phyloP scores from a whole-genome alignment of 2,113 vertebrate species.

The Indri indri region DNA sequence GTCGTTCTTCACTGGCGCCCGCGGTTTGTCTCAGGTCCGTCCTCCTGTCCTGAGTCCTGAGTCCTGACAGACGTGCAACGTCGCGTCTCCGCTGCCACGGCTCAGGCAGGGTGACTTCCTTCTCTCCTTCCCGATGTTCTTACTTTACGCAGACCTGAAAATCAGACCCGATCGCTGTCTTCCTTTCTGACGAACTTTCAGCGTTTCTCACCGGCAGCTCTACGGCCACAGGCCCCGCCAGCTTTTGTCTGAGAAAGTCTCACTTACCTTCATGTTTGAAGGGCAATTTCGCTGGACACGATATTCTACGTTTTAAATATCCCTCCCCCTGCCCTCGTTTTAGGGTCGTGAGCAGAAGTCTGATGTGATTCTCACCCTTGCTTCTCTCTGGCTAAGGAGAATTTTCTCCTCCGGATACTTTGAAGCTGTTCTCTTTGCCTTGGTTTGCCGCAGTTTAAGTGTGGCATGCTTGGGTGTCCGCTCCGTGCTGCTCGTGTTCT shows the following conservation, averaged over 20 bases:
- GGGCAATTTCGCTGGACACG: not conserved
- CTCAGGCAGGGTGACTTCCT: too few relatives aligned
- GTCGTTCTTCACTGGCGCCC: not conserved
- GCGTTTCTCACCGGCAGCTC: not conserved
- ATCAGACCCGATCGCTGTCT: not conserved
- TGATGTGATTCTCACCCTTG: not conserved
- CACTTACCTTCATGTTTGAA: not conserved
- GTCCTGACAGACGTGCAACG: not conserved
- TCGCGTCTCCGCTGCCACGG: accelerated
- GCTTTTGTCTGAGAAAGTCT: not conserved
- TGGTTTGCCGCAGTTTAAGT: too few relatives aligned
- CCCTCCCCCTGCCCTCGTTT: too few relatives aligned
- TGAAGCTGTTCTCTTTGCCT: too few relatives aligned
- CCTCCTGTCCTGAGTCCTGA: not conserved
- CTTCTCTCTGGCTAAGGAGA: too few relatives aligned
- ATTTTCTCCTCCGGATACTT: too few relatives aligned
- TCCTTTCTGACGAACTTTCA: not conserved
- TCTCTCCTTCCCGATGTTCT: not conserved
- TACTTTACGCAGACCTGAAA: accelerated
- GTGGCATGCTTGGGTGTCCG: too few relatives aligned
- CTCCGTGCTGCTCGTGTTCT: too few relatives aligned
- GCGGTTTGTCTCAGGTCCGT: too few relatives aligned
- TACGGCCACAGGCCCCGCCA: not conserved
- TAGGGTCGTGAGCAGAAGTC: too few relatives aligned
- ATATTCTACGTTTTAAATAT: not conserved